Evolutionary conservation across 1,140 invertebrate species (phyloP), one percentile per base, ranked within the genome.

Genomic region (Microplitis mediator): DNA sequence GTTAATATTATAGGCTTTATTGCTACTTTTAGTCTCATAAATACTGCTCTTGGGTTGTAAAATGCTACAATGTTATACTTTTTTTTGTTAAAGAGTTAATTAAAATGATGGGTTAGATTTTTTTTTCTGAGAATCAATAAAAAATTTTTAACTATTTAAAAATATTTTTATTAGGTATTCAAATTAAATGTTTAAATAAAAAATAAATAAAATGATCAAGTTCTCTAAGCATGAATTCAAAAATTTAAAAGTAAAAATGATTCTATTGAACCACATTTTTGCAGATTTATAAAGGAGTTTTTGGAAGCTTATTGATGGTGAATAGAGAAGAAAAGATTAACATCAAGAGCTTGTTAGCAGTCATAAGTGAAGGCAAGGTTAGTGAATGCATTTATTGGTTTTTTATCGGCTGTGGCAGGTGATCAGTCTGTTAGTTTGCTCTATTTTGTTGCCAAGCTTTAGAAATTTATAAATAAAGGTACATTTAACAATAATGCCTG

Each of bases 331-430:
- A 58, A 75, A 81, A 73, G 64, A 69, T 63, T 45, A 58, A 72
- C 73, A 72, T 71, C 72, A 72, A 75, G 63, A 72, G 75, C 61
- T 75, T 69, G 74, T 79, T 79, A 74, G 71, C 39, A 35, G 73
- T 60, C 8, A 63, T 23, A 64, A 66, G 58, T 56, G 62, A 69
- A 67, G 45, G 50, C 69, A 54, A 65, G 45, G 50, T 73, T 54
- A 65, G 35, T 64, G 61, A 34, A 71, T 36, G 61, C 45, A 45
- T 69, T 34, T 64, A 73, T 67, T 63, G 64, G 58, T 58, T 69
- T 32, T 63, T 32, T 23, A 14, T 13, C 31, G 23, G 23, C 45
- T 54, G n/a, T 72, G 64, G 72, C 75, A 76, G 75, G 75, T 74
- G 72, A 76, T 73, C 63, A 58, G 14, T 31, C 61, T 69, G 70